Evolutionary conservation across 2,797 vertebrate genomes (phyloP), one percentile per base, ranked within the genome.

Genomic region (Sorex maritimensis): DNA sequence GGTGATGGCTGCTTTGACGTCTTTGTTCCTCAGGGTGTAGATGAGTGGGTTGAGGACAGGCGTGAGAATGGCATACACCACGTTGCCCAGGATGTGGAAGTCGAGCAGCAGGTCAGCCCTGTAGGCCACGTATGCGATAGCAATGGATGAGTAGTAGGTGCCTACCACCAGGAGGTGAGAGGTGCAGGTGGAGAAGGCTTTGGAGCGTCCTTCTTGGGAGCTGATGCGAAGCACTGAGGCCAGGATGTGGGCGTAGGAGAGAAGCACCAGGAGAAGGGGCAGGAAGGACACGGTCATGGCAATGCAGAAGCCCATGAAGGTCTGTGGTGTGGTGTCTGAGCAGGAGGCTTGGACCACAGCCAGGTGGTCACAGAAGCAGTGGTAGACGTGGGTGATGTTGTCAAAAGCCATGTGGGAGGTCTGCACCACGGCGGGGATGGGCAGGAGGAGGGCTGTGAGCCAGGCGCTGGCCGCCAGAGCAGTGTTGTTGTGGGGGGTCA

Each of bases 41-140:
- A 97, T 97, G 23, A 97, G 89, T 0, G 96, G 97, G n/a, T 97
- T 97, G 80, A 97, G 77, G 52, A 97, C 86, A 8, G 96, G 96
- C 19, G 95, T 96, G 68, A 97, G 91, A 83, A 98, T 93, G 6
- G 96, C 86, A 71, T 96, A 97, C 5, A 65, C 68, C 5, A 97
- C 69, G 0, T 97, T 97, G 75, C 96, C 95, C 68, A 94, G 90
- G 86, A 96, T 49, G 0, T 97, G 96, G 79, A 97, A 88, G 4
- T 97, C 92, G 0, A 72, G 6, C 0, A 96, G 95, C 24, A 96
- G 86, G 28, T 95, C 92, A 0, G 41, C 92, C 58, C 67, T 81
- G 75, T 96, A 96, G 67, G 96, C 91, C 26, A 92, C 5, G 0
- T 93, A 97, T 1, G 77, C 94, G 71, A 93, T n/a, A 0, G 91